Evolutionary conservation across 2,113 vertebrate species (phyloP).

Genomic region (Gallinago media): DNA sequence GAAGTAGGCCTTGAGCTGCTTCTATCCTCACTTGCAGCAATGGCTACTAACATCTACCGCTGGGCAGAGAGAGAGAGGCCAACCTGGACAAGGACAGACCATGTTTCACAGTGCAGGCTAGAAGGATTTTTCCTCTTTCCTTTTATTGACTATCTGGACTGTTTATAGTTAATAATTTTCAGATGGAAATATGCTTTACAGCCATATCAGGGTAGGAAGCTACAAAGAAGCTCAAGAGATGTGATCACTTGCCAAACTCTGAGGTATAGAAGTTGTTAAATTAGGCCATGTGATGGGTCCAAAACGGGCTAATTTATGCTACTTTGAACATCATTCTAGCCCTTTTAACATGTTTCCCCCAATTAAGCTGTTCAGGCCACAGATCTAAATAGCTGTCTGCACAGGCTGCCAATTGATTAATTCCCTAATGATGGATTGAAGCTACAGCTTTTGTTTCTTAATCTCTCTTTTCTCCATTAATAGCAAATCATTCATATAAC

Average conservation of each 20-base stretch:
- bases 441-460: conserved; percentile 82
- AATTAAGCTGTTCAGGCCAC: conserved; percentile 80
- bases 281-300: conserved; percentile 74
- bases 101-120: not conserved
- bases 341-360: conserved; percentile 78
- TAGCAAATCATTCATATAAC: conserved; percentile 70
- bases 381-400: conserved; percentile 82
- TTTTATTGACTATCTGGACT: not conserved
- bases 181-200: conserved; percentile 50
- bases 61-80: not conserved
- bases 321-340: conserved; percentile 76
- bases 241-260: conserved; percentile 72
- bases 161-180: conserved; percentile 46
- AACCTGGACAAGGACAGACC: rapidly evolving
- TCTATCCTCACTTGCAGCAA: not conserved
- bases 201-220: conserved; percentile 17
- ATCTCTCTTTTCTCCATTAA: conserved; percentile 77
- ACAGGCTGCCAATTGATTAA: conserved; percentile 83
- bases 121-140: not conserved
- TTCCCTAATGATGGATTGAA: conserved; percentile 85
- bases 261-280: conserved; percentile 76
- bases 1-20: not conserved
- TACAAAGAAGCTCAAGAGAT: conserved; percentile 67
- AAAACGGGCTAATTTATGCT: conserved; percentile 78
- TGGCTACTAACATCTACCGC: not conserved